phyloP scores from a whole-genome alignment of 2,888 invertebrate genomes.

The Drosophila borborema region DNA sequence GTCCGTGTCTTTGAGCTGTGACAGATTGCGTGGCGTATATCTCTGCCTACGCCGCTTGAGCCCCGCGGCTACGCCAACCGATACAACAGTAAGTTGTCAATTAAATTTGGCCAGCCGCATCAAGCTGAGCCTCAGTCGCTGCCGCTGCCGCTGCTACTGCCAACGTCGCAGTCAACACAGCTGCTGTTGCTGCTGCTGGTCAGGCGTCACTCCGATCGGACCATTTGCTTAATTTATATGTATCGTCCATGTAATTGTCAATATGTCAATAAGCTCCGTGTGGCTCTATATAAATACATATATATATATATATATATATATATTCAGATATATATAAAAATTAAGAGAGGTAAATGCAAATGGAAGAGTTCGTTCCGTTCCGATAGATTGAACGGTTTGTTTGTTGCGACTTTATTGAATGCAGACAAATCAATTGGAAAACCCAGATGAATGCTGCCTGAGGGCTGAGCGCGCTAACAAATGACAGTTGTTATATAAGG shows the following conservation, averaged over 20 bases:
- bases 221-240: conserved; percentile 79
- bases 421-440: conserved; percentile 77
- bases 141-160: conserved; percentile 8
- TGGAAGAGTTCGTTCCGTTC: conserved; percentile 39
- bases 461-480: conserved; percentile 51
- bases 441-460: conserved; percentile 22
- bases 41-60: conserved; percentile 17
- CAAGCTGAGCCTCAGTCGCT: conserved; percentile 58
- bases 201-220: conserved; percentile 46
- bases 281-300: conserved; percentile 37
- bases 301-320: conserved; percentile 9
- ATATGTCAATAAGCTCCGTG: conserved; percentile 80
- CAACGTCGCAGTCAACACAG: conserved; percentile 7
- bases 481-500: neutral
- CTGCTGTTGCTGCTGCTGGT: conserved; percentile 16
- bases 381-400: conserved; percentile 64
- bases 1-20: conserved; percentile 67
- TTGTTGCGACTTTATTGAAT: conserved; percentile 73
- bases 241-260: conserved; percentile 81
- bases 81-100: conserved; percentile 78
- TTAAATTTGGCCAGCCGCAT: conserved; percentile 81
- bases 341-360: conserved; percentile 29
- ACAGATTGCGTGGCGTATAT: conserved; percentile 68
- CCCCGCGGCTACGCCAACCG: conserved; percentile 31
- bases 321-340: conserved; percentile 41